phyloP scores from a whole-genome alignment of 2,797 vertebrate species.

The Emys orbicularis region DNA sequence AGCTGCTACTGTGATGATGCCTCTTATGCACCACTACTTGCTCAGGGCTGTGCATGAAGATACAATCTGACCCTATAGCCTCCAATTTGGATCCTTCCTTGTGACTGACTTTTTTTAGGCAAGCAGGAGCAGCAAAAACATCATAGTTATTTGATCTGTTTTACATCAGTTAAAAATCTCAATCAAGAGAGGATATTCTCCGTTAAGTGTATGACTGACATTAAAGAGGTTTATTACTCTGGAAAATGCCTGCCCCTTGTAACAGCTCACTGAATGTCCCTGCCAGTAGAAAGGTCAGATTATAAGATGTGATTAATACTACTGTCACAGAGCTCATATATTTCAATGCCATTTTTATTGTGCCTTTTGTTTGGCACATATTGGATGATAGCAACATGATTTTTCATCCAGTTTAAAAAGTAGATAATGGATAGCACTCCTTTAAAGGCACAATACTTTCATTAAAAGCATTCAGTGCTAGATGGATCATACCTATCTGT shows the following conservation, averaged over 20 bases:
- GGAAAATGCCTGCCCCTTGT: slow-evolving; percentile 63
- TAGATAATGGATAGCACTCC: slow-evolving; percentile 59
- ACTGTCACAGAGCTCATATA: slow-evolving; percentile 66
- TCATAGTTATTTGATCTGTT: background rate
- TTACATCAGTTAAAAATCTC: slow-evolving; percentile 28
- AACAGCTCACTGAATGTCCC: slow-evolving; percentile 69
- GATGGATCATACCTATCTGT: slow-evolving; percentile 59
- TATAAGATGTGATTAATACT: slow-evolving; percentile 72
- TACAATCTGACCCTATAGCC: background rate
- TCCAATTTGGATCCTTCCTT: background rate
- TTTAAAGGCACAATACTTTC: slow-evolving; percentile 66
- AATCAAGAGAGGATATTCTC: slow-evolving; percentile 17
- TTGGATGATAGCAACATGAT: slow-evolving; percentile 51
- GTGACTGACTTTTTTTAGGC: background rate
- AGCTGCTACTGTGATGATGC: background rate
- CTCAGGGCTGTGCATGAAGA: background rate
- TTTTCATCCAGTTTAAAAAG: slow-evolving; percentile 69
- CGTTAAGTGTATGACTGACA: slow-evolving; percentile 58
- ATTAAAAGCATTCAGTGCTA: slow-evolving; percentile 63
- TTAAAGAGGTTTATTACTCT: slow-evolving; percentile 66
- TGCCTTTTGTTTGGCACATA: slow-evolving; percentile 63
- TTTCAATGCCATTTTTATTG: slow-evolving; percentile 72
- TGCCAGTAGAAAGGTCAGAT: slow-evolving; percentile 72
- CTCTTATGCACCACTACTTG: background rate
- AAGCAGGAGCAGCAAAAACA: background rate